A percentile compares a stretch with the other conserved stretches of the same genome.
Conservation (phyloP, 2,888 invertebrate species). For the Ectobius pallidus region DNA sequence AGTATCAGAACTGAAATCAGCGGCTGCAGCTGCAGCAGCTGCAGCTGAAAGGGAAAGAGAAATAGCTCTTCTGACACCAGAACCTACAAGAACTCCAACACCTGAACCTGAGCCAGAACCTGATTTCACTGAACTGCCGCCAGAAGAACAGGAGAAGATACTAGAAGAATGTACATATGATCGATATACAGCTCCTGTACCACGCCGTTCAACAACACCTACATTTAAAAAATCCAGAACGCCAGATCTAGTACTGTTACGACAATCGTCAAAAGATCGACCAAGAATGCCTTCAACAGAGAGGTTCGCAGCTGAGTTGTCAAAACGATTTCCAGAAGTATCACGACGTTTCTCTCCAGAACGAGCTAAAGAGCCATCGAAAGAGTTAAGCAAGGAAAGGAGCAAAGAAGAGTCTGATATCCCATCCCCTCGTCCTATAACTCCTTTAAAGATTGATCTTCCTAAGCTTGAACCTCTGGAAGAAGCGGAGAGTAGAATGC, state of each 20-base stretch:
- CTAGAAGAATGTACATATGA: neutral
- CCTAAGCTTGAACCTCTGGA: slow-evolving; percentile 48
- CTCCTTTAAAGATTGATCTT: too few species aligned
- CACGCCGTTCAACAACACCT: neutral
- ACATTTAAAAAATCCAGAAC: neutral
- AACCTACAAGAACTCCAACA: neutral
- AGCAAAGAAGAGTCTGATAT: too few species aligned
- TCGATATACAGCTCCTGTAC: neutral
- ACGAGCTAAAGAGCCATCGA: neutral
- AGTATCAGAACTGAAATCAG: slow-evolving; percentile 66
- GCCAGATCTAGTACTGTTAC: neutral
- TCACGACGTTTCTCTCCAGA: slow-evolving; percentile 4
- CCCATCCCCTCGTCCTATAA: too few species aligned
- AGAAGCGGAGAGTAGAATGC: slow-evolving; percentile 68
- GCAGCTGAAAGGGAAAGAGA: too few species aligned
- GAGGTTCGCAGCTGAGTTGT: neutral
- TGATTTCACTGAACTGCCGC: neutral
- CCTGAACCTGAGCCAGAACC: neutral
- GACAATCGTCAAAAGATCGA: slow-evolving; percentile 6
- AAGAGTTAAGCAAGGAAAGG: too few species aligned
- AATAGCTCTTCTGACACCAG: neutral
- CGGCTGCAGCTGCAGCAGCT: slow-evolving; percentile 55
- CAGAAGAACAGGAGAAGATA: neutral
- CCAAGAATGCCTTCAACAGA: slow-evolving; percentile 1
- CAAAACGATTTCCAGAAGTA: neutral